Percentiles rank a stretch among this genome's conserved stretches.
Evolutionary conservation across 64 coral and sea anemone species (phyloP).

Genomic region (Platygyra sinensis): DNA sequence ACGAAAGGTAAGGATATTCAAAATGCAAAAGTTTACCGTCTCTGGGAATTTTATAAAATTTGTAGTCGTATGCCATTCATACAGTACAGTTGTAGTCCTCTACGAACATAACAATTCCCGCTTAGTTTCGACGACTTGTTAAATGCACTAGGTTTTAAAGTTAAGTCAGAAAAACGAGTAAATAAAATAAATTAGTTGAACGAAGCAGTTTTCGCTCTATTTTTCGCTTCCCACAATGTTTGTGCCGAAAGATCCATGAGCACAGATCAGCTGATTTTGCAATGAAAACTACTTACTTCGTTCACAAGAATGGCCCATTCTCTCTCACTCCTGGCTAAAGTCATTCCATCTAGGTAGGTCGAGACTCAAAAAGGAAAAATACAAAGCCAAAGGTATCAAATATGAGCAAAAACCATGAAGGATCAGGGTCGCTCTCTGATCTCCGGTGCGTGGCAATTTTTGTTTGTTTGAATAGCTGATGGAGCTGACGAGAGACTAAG

Average conservation of each 20-base stretch:
- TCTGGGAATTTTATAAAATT: no score
- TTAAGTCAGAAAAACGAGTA: neutral
- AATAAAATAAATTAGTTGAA: neutral
- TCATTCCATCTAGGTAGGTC: constrained; percentile 57
- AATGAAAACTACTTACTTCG: constrained; percentile 66
- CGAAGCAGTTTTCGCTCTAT: no score
- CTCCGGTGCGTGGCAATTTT: constrained; percentile 24
- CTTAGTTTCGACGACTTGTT: no score
- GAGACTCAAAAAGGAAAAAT: neutral
- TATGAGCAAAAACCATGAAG: neutral
- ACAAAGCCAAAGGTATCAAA: neutral
- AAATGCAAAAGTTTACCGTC: no score
- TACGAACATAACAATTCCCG: no score
- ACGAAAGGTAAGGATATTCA: no score
- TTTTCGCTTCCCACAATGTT: neutral
- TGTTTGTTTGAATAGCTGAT: neutral
- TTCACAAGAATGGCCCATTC: constrained; percentile 94
- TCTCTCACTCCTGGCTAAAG: constrained; percentile 89
- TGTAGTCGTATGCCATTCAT: no score
- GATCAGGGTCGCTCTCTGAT: neutral
- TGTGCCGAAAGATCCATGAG: neutral
- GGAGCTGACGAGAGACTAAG: constrained; percentile 26
- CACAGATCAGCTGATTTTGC: constrained; percentile 21
- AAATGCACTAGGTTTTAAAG: no score
- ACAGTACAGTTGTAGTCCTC: no score